A percentile compares a stretch with the other conserved stretches of the same genome.
Conservation (phyloP, 2,797 vertebrate species). For the Antrozous pallidus region DNA sequence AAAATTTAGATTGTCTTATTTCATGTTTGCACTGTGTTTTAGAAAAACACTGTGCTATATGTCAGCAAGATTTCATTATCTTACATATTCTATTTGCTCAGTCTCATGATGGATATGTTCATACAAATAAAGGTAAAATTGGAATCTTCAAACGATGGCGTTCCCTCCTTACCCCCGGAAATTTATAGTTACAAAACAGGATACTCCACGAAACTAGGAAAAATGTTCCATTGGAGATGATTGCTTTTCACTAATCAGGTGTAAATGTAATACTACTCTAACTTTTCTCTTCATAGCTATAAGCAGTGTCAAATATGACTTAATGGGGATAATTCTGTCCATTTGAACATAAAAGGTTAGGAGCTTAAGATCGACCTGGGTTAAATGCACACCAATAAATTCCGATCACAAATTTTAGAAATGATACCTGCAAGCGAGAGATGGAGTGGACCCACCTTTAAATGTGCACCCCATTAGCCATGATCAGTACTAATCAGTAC, state of each 20-base stretch:
- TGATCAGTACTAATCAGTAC: conserved; percentile 48
- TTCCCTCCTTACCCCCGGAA: background rate
- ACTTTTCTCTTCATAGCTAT: background rate
- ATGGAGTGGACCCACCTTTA: background rate
- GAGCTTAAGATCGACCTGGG: background rate
- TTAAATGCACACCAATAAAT: conserved; percentile 37
- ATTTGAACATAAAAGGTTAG: conserved; percentile 34
- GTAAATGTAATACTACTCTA: background rate
- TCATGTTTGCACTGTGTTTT: conserved; percentile 55
- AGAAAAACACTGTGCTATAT: conserved; percentile 41
- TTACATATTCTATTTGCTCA: conserved; percentile 34
- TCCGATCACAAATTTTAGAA: conserved; percentile 54
- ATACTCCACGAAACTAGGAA: background rate
- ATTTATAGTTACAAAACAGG: background rate
- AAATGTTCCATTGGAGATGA: conserved; percentile 3
- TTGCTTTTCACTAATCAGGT: background rate
- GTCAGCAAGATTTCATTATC: conserved; percentile 54
- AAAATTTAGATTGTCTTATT: conserved; percentile 64
- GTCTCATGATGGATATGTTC: conserved; percentile 1
- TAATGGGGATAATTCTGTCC: conserved; percentile 15
- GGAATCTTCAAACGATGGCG: conserved; percentile 33
- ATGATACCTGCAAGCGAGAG: conserved; percentile 57
- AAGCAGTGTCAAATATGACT: conserved; percentile 9
- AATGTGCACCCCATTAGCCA: conserved; percentile 57
- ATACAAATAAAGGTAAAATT: conserved; percentile 50